These are phyloP conservation scores for Eristalis arbustorum DNA, from an alignment of 2,888 invertebrate genomes.

Conservation along the genomic window DNA sequence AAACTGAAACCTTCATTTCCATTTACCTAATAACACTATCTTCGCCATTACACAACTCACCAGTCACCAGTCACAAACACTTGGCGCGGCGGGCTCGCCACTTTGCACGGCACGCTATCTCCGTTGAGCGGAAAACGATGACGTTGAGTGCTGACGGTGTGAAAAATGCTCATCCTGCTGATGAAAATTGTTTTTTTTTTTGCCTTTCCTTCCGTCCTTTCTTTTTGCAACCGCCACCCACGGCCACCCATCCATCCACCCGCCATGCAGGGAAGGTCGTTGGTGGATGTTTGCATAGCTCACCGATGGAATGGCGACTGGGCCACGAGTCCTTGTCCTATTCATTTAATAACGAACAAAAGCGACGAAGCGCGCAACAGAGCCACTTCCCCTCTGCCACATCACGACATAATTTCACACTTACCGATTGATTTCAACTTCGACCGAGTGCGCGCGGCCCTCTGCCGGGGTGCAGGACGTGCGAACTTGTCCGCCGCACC, in stretches of 20 bases:
- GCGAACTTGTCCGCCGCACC: conserved; percentile 1
- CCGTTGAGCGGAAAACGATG: conserved; percentile 46
- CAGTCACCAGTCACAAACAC: conserved; percentile 10
- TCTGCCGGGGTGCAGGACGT: background rate
- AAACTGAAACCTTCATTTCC: conserved; percentile 46
- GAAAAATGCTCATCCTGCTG: conserved; percentile 54
- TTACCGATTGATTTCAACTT: conserved; percentile 63
- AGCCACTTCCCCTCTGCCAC: conserved; percentile 27
- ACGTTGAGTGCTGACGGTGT: conserved; percentile 55
- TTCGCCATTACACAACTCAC: conserved; percentile 29
- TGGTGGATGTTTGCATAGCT: conserved; percentile 32
- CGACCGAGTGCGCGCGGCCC: background rate
- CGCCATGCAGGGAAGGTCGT: background rate
- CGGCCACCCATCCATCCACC: background rate
- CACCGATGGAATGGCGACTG: background rate
- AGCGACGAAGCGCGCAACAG: conserved; percentile 57
- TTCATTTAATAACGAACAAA: conserved; percentile 45
- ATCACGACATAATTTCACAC: conserved; percentile 62
- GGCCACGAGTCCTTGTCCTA: conserved; percentile 25
- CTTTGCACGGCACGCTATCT: conserved; percentile 14
- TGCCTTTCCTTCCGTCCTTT: no score
- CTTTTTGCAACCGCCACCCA: background rate
- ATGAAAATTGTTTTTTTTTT: conserved; percentile 43
- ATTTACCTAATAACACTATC: conserved; percentile 56
- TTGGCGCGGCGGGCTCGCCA: background rate